These are phyloP conservation scores for Cryptocheilus praepositus DNA, from an alignment of 2,888 invertebrate species.

Conservation along the genomic window DNA sequence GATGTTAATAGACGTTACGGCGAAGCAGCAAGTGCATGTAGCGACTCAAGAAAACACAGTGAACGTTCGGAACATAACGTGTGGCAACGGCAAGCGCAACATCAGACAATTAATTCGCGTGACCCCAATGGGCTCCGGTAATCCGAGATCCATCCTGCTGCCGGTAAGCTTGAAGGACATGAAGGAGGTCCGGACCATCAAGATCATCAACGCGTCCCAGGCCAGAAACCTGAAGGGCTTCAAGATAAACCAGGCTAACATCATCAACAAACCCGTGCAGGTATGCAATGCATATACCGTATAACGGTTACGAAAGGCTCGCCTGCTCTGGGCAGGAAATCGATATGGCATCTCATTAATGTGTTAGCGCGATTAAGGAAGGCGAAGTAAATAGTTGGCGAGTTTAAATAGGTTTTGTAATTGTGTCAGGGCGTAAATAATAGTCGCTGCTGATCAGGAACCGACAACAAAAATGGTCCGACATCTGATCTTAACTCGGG, in stretches of 20 bases:
- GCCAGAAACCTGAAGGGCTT: constrained; percentile 67
- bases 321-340: too few relatives aligned
- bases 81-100: constrained; percentile 60
- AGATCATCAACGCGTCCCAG: constrained; percentile 82
- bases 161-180: constrained; percentile 83
- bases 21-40: constrained; percentile 49
- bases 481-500: too few relatives aligned
- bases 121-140: constrained; percentile 70
- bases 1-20: constrained; percentile 1
- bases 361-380: too few relatives aligned
- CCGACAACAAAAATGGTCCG: too few relatives aligned
- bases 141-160: constrained; percentile 81
- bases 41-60: constrained; percentile 56
- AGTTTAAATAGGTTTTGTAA: too few relatives aligned
- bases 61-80: constrained; percentile 61
- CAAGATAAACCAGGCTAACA: constrained; percentile 66
- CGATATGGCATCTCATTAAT: too few relatives aligned
- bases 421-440: too few relatives aligned
- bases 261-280: constrained; percentile 65
- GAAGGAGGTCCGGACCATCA: constrained; percentile 83
- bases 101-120: constrained; percentile 70
- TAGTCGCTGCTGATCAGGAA: too few relatives aligned
- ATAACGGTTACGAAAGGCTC: too few relatives aligned
- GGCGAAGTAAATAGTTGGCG: too few relatives aligned
- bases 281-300: constrained; percentile 35